Evolutionary conservation across 2,888 invertebrate genomes (phyloP).

Genomic region (Cepaea hortensis): DNA sequence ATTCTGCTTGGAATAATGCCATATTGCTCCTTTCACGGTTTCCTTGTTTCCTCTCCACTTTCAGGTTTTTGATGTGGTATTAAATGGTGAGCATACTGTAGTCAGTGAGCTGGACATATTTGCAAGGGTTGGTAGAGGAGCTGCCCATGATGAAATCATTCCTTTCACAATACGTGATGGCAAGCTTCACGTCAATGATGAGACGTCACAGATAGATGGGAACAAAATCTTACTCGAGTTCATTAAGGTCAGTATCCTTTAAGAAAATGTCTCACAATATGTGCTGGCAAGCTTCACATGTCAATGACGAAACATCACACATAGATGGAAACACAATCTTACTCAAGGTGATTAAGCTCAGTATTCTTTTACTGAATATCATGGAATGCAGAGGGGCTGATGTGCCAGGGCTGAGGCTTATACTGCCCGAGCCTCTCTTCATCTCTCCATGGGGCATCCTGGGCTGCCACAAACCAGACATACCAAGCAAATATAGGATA

Average conservation of each 20-base stretch:
- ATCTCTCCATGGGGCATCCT: no score
- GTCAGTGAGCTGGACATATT: conserved; percentile 95
- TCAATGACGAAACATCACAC: conserved; percentile 74
- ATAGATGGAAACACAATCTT: conserved; percentile 67
- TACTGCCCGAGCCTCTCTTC: no score
- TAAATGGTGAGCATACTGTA: conserved; percentile 94
- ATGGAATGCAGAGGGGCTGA: no score
- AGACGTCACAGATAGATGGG: conserved; percentile 72
- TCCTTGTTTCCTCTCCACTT: conserved; percentile 36
- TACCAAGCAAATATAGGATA: no score
- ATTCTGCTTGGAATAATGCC: not conserved
- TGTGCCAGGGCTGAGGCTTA: no score
- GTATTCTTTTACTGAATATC: not conserved
- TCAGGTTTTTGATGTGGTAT: conserved; percentile 90
- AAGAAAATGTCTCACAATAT: conserved; percentile 82
- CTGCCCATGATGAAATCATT: conserved; percentile 95
- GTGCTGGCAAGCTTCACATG: conserved; percentile 85
- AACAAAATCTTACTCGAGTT: conserved; percentile 73
- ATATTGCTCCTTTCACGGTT: not conserved
- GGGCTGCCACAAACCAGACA: no score
- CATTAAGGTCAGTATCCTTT: conserved; percentile 72
- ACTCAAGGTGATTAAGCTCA: conserved; percentile 76
- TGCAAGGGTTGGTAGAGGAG: conserved; percentile 89
- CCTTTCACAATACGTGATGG: conserved; percentile 90
- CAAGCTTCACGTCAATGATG: conserved; percentile 80